phyloP scores from a whole-genome alignment of 2,888 invertebrate species.

The Cordilura impudica region DNA sequence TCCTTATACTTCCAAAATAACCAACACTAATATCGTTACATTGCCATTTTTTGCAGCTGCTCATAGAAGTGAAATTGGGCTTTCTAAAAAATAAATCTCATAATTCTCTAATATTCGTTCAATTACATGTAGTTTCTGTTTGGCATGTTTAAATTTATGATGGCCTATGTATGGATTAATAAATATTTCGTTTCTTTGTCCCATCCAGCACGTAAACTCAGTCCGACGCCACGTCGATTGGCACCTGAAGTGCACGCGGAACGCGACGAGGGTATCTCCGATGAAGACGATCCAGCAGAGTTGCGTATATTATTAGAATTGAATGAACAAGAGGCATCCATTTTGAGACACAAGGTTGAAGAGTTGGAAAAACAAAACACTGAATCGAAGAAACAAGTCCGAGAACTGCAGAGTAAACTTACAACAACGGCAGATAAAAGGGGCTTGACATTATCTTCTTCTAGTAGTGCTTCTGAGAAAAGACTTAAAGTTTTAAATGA shows the following conservation, averaged over 20 bases:
- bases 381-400: conserved; percentile 85
- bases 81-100: conserved; percentile 54
- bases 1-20: conserved; percentile 38
- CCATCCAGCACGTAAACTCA: conserved; percentile 83
- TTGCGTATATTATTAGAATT: conserved; percentile 90
- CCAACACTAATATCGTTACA: conserved; percentile 53
- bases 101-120: conserved; percentile 38
- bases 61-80: conserved; percentile 66
- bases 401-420: conserved; percentile 87
- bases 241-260: conserved; percentile 84
- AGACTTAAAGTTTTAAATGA: conserved; percentile 82
- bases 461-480: conserved; percentile 69
- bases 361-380: conserved; percentile 90
- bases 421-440: conserved; percentile 34
- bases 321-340: conserved; percentile 92
- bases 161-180: not conserved
- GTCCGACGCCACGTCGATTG: conserved; percentile 83
- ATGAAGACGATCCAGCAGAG: conserved; percentile 90
- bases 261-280: conserved; percentile 86
- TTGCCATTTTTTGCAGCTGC: conserved; percentile 80
- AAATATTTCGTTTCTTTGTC: not conserved
- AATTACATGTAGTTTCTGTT: not conserved
- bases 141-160: conserved; percentile 20
- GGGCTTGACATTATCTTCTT: conserved; percentile 13
- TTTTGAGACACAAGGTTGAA: conserved; percentile 89